These are phyloP conservation scores for Neuroterus valhalla DNA, from an alignment of 1,140 invertebrate genomes.

Conservation along the genomic window DNA sequence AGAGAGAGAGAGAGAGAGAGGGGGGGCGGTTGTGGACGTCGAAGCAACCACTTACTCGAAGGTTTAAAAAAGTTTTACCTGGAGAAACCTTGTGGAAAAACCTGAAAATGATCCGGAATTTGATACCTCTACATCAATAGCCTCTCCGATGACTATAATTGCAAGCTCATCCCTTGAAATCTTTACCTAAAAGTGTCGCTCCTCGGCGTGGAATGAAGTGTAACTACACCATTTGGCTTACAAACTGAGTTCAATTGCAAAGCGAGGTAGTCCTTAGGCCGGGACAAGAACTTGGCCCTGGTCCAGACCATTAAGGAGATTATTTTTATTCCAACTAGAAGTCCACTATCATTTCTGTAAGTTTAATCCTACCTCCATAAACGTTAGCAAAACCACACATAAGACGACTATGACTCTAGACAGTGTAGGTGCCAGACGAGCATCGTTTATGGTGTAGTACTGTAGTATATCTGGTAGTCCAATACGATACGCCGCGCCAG, in stretches of 20 bases:
- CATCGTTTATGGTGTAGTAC: not conserved
- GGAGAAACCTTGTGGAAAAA: too few relatives aligned
- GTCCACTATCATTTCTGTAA: slow-evolving; percentile 5
- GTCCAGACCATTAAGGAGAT: slow-evolving; percentile 44
- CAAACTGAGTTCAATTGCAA: slow-evolving; percentile 3
- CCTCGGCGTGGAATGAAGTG: not conserved
- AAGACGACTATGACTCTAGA: not conserved
- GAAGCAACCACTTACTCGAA: too few relatives aligned
- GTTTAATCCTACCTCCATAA: slow-evolving; percentile 20
- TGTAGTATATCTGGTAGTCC: not conserved
- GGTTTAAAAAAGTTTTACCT: too few relatives aligned
- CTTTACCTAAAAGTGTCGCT: not conserved
- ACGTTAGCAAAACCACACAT: slow-evolving; percentile 12
- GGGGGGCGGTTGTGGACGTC: too few relatives aligned
- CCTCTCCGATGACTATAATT: too few relatives aligned
- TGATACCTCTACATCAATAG: too few relatives aligned
- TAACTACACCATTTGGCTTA: slow-evolving; percentile 1
- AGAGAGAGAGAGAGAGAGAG: too few relatives aligned
- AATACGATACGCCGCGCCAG: slow-evolving; percentile 30
- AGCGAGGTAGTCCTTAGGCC: not conserved
- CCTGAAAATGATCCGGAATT: too few relatives aligned
- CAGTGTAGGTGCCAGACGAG: not conserved
- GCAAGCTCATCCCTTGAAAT: slow-evolving; percentile 3
- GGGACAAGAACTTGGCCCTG: slow-evolving; percentile 40
- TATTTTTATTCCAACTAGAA: slow-evolving; percentile 36